These are phyloP conservation scores for Dinoponera quadriceps DNA, from an alignment of 1,140 invertebrate genomes.

Conservation along the genomic window DNA sequence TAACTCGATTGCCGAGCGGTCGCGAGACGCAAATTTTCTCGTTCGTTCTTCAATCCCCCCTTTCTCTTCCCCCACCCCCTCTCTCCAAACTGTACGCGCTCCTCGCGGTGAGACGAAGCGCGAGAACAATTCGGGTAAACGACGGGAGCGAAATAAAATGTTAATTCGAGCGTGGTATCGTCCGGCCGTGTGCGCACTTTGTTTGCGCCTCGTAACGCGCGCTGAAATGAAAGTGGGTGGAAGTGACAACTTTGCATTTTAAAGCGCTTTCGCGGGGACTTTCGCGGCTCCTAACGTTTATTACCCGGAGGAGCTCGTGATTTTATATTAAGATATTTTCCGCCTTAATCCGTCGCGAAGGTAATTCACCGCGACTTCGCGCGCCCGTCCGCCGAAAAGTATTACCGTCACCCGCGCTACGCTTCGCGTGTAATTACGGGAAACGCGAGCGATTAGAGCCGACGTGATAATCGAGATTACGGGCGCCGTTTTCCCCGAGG, in stretches of 20 bases:
- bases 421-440: background rate
- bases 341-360: background rate
- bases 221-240: slow-evolving; percentile 15
- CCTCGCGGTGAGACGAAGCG: background rate
- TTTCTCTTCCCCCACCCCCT: no score
- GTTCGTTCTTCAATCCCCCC: no score
- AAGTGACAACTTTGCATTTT: slow-evolving; percentile 52
- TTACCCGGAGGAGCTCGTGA: slow-evolving; percentile 30
- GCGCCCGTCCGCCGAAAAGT: background rate
- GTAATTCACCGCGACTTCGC: slow-evolving; percentile 7
- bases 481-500: background rate
- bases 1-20: background rate
- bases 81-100: background rate
- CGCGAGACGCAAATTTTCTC: no score
- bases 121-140: background rate
- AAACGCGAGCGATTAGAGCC: background rate
- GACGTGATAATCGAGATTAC: background rate
- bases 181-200: slow-evolving; percentile 3
- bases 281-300: background rate
- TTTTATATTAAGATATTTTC: slow-evolving; percentile 33
- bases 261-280: slow-evolving; percentile 12
- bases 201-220: slow-evolving; percentile 22
- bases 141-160: slow-evolving; percentile 17
- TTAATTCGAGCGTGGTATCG: slow-evolving; percentile 39
- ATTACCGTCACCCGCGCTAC: background rate